Percentiles rank a stretch among this genome's conserved stretches.
phyloP scores from a whole-genome alignment of 2,113 vertebrate species.

The Pomatostomus ruficeps region DNA sequence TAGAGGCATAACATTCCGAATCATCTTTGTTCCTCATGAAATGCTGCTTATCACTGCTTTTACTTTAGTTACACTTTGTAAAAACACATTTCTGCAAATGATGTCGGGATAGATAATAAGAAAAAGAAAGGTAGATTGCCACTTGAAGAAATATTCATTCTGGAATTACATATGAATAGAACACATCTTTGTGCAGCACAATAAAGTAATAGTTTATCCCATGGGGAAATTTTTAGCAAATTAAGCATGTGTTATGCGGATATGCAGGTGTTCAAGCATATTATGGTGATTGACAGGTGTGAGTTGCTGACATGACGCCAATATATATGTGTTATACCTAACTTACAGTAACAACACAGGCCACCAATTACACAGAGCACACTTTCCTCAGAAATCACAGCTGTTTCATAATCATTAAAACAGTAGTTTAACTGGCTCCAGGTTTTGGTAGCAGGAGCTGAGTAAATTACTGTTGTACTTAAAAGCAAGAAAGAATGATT shows the following conservation, averaged over 20 bases:
- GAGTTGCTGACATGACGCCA: background rate
- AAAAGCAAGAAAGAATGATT: background rate
- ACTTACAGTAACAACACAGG: background rate
- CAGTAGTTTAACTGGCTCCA: background rate
- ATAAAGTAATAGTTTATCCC: background rate
- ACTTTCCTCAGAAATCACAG: background rate
- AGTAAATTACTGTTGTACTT: background rate
- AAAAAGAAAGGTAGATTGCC: background rate
- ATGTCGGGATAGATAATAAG: background rate
- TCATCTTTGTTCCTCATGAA: background rate
- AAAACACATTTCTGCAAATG: background rate
- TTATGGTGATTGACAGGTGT: conserved; percentile 3
- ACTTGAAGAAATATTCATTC: background rate
- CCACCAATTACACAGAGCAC: background rate
- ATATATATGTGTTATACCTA: background rate
- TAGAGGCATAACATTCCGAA: background rate
- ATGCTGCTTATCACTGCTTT: background rate
- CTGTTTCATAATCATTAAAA: background rate
- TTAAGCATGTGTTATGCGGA: background rate
- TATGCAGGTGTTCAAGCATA: background rate
- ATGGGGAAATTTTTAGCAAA: background rate
- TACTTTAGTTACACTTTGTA: background rate
- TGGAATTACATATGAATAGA: background rate
- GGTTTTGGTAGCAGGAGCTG: background rate
- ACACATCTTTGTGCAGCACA: background rate